Conservation (phyloP, 2,888 invertebrate species). For the Phanerotoma sp. region DNA sequence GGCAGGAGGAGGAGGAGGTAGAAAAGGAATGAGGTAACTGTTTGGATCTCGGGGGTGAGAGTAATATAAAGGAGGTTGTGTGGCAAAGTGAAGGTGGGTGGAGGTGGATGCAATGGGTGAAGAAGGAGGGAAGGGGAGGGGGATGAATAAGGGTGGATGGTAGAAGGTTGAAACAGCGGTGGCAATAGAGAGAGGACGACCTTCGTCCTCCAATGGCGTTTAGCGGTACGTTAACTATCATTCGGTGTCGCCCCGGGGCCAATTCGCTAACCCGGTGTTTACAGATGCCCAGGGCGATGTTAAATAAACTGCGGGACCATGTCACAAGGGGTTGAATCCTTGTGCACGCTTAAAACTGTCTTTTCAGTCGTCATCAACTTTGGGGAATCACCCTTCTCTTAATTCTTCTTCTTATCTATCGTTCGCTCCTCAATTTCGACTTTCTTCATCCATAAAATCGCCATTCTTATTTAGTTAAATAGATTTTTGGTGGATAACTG, state of each 20-base stretch:
- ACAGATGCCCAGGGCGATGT: slow-evolving; percentile 56
- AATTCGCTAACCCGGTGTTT: slow-evolving; percentile 58
- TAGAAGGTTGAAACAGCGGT: slow-evolving; percentile 3
- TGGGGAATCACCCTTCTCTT: too few relatives aligned
- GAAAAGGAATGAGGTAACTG: too few relatives aligned
- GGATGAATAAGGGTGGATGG: neutral
- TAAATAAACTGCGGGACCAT: slow-evolving; percentile 53
- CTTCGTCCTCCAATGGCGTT: slow-evolving; percentile 54
- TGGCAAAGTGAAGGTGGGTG: too few relatives aligned
- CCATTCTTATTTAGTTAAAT: too few relatives aligned
- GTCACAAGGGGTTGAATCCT: slow-evolving; percentile 31
- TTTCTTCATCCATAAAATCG: too few relatives aligned
- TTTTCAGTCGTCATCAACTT: slow-evolving; percentile 21
- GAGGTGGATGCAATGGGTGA: too few relatives aligned
- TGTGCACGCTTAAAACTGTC: slow-evolving; percentile 24
- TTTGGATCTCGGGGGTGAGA: slow-evolving; percentile 19
- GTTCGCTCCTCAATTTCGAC: neutral
- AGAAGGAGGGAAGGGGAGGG: slow-evolving; percentile 16
- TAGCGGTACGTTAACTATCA: slow-evolving; percentile 57
- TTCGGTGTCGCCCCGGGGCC: slow-evolving; percentile 54
- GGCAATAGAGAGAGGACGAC: slow-evolving; percentile 19
- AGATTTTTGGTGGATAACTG: too few relatives aligned
- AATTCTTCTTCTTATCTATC: slow-evolving; percentile 14
- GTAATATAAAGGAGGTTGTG: neutral
- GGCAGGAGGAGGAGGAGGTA: too few relatives aligned